Conservation (phyloP, 2,113 vertebrate genomes). For the Mugil cephalus region DNA sequence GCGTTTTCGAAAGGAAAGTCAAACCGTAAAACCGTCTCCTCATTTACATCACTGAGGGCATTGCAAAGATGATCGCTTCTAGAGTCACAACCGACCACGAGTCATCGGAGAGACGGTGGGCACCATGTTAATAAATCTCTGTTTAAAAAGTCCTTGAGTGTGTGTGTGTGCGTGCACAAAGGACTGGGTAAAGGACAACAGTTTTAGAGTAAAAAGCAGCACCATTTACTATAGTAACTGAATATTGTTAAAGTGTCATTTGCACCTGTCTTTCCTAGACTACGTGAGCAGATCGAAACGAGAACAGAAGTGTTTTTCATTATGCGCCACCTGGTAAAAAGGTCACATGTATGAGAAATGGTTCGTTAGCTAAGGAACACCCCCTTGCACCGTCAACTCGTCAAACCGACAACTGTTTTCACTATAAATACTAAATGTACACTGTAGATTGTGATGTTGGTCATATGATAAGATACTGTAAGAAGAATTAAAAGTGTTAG, state of each 20-base stretch:
- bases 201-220: slow-evolving; percentile 88
- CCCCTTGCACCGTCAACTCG: slow-evolving; percentile 53
- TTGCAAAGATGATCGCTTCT: slow-evolving; percentile 79
- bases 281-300: slow-evolving; percentile 77
- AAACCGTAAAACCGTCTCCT: slow-evolving; percentile 53
- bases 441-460: slow-evolving; percentile 57
- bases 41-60: slow-evolving; percentile 57
- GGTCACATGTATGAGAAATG: slow-evolving; percentile 52
- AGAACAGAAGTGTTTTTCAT: slow-evolving; percentile 67
- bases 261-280: slow-evolving; percentile 84
- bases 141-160: slow-evolving; percentile 84
- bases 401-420: slow-evolving; percentile 49
- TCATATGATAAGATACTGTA: slow-evolving; percentile 63
- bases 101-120: slow-evolving; percentile 73
- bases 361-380: slow-evolving; percentile 47
- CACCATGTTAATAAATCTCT: slow-evolving; percentile 81
- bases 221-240: slow-evolving; percentile 86
- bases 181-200: slow-evolving; percentile 81
- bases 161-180: slow-evolving; percentile 75
- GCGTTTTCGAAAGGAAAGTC: slow-evolving; percentile 30
- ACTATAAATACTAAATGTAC: slow-evolving; percentile 65
- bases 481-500: slow-evolving; percentile 62
- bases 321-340: slow-evolving; percentile 56
- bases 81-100: slow-evolving; percentile 73
- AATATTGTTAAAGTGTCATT: slow-evolving; percentile 86